Percentiles rank a stretch among this genome's conserved stretches.
Evolutionary conservation across 2,888 invertebrate species (phyloP).

Genomic region (Siphlonurus alternatus): DNA sequence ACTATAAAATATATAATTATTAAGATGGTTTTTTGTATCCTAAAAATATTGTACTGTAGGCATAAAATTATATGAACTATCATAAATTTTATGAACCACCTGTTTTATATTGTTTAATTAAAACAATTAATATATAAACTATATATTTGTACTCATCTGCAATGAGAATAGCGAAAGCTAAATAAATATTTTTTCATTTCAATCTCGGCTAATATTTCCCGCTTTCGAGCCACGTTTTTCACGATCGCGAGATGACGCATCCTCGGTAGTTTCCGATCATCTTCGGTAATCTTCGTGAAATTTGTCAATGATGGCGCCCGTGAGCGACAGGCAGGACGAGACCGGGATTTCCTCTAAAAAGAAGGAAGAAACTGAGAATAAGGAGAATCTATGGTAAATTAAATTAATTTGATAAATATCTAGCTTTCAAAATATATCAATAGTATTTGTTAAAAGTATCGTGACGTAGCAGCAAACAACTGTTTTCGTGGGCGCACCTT

Average conservation of each 20-base stretch:
- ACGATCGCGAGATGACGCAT: not conserved
- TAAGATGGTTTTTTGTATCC: no score
- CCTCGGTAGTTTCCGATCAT: not conserved
- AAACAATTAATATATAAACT: no score
- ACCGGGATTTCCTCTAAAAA: slow-evolving; percentile 27
- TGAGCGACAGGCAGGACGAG: slow-evolving; percentile 13
- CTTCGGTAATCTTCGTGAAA: not conserved
- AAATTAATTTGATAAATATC: slow-evolving; percentile 3
- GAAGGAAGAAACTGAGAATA: slow-evolving; percentile 41
- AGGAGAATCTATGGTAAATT: slow-evolving; percentile 47
- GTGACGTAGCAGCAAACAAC: not conserved
- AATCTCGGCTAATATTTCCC: no score
- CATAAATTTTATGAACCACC: no score
- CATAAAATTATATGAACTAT: no score
- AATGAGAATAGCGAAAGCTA: no score
- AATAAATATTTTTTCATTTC: no score
- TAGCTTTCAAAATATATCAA: not conserved
- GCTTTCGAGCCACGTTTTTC: no score
- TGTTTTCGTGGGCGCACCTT: not conserved
- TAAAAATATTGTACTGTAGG: no score
- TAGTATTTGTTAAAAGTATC: not conserved
- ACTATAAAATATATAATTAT: no score
- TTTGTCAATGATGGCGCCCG: slow-evolving; percentile 16
- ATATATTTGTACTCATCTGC: no score
- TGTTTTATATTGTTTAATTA: no score